phyloP scores from a whole-genome alignment of 2,113 vertebrate species.

The Turdus rufiventris region DNA sequence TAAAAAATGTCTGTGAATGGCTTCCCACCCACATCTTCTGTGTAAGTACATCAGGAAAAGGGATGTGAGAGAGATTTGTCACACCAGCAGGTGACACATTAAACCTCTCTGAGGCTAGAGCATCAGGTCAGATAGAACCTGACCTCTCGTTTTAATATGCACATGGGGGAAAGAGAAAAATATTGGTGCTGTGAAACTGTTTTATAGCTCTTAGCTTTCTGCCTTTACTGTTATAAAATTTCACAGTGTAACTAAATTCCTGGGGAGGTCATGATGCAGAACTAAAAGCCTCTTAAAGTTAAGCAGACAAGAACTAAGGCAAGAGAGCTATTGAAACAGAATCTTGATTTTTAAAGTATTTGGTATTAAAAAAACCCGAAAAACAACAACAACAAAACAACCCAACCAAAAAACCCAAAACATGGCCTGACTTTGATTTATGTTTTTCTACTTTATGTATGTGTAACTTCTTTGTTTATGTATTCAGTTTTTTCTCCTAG shows the following conservation, averaged over 20 bases:
- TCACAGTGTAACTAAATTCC: conserved; percentile 52
- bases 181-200: conserved; percentile 40
- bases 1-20: background rate
- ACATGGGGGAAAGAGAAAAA: conserved; percentile 28
- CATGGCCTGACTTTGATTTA: conserved; percentile 54
- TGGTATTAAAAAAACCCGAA: background rate
- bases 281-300: conserved; percentile 51
- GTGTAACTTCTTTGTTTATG: conserved; percentile 68
- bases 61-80: conserved; percentile 18
- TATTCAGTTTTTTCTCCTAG: background rate
- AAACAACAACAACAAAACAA: background rate
- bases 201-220: conserved; percentile 50
- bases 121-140: background rate
- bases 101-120: background rate
- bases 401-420: background rate
- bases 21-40: background rate
- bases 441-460: conserved; percentile 44
- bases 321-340: conserved; percentile 57
- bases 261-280: conserved; percentile 32
- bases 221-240: conserved; percentile 50
- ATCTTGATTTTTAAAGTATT: conserved; percentile 50
- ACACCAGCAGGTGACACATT: conserved; percentile 27
- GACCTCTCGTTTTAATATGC: background rate
- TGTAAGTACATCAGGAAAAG: background rate
- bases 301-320: conserved; percentile 34